A percentile compares a stretch with the other conserved stretches of the same genome.
These are phyloP conservation scores for Tipula confusa DNA, from an alignment of 2,888 invertebrate species.

Conservation along the genomic window DNA sequence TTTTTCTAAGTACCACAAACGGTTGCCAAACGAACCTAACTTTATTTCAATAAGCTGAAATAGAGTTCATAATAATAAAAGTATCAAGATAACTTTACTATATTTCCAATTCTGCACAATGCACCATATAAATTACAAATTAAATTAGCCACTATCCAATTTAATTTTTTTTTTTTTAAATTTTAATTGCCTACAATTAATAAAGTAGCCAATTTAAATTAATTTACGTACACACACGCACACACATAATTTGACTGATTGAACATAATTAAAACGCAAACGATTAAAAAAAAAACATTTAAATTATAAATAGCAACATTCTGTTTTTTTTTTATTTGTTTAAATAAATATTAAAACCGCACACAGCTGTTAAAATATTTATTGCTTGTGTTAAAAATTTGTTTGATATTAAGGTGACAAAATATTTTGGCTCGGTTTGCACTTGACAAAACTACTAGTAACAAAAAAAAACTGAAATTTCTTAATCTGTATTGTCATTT, in stretches of 20 bases:
- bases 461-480: background rate
- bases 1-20: too few relatives aligned
- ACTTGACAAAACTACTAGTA: background rate
- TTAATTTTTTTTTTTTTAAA: background rate
- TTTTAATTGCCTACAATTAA: background rate
- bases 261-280: background rate
- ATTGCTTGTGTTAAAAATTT: background rate
- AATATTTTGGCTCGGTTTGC: background rate
- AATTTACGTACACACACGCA: background rate
- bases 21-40: too few relatives aligned
- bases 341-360: background rate
- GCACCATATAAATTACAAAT: background rate
- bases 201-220: background rate
- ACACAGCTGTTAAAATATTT: background rate
- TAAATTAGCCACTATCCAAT: background rate
- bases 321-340: too few relatives aligned
- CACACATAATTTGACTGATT: background rate
- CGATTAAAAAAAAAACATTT: background rate
- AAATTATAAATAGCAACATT: background rate
- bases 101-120: background rate
- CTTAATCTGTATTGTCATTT: background rate
- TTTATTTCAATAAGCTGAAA: too few relatives aligned
- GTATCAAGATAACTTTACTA: too few relatives aligned
- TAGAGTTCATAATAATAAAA: too few relatives aligned
- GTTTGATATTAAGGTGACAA: conserved; percentile 3